These are phyloP conservation scores for Ectemnius continuus DNA, from an alignment of 2,888 invertebrate genomes.

Conservation along the genomic window DNA sequence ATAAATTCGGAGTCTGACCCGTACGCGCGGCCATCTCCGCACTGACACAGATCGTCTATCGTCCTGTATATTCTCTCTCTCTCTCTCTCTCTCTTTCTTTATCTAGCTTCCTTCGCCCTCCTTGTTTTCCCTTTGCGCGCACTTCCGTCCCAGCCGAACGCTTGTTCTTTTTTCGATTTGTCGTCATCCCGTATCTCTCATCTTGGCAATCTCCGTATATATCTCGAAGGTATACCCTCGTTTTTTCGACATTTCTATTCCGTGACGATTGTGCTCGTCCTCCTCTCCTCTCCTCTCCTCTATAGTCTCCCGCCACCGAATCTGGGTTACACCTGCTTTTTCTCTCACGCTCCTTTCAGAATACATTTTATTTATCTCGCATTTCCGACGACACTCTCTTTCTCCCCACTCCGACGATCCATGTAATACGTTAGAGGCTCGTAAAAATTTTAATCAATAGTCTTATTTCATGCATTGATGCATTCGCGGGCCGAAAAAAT, in stretches of 20 bases:
- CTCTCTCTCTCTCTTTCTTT: conserved; percentile 27
- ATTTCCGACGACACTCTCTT: no score
- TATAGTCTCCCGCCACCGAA: neutral
- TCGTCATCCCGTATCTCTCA: conserved; percentile 12
- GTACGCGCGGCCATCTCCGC: conserved; percentile 49
- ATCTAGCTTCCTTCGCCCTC: conserved; percentile 22
- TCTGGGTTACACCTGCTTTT: neutral
- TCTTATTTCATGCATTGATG: no score
- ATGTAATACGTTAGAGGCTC: no score
- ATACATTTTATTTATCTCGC: no score
- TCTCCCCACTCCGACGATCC: no score
- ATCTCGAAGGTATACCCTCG: neutral
- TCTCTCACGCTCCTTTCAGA: no score
- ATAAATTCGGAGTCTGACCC: conserved; percentile 62
- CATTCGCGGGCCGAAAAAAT: no score
- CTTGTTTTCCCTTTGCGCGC: conserved; percentile 10
- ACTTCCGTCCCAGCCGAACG: neutral
- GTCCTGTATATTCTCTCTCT: conserved; percentile 31
- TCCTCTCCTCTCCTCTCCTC: neutral
- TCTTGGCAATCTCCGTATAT: conserved; percentile 8
- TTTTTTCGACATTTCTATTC: conserved; percentile 8
- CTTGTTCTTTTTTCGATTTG: neutral
- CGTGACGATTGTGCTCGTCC: neutral
- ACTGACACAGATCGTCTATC: conserved; percentile 36
- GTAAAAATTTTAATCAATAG: no score